These are phyloP conservation scores for Salvelinus sp. DNA, from an alignment of 2,113 vertebrate genomes.

Conservation along the genomic window DNA sequence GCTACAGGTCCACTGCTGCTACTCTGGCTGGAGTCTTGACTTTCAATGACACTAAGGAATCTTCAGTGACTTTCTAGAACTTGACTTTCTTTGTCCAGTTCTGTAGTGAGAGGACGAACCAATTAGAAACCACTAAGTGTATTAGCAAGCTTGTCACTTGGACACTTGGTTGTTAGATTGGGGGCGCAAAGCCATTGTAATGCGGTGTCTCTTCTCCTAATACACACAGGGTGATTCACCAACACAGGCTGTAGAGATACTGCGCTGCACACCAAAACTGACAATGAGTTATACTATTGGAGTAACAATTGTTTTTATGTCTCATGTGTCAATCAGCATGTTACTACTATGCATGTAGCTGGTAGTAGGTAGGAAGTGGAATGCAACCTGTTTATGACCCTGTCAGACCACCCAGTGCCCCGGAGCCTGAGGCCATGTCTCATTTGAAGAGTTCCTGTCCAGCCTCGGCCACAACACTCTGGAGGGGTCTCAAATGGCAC, in stretches of 20 bases:
- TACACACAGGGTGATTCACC: too few relatives aligned
- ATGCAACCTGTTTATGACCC: not conserved
- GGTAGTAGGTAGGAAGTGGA: constrained; percentile 1
- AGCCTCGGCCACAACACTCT: too few relatives aligned
- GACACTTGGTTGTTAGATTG: constrained; percentile 20
- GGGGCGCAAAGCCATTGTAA: too few relatives aligned
- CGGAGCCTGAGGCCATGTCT: too few relatives aligned
- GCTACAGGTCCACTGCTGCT: constrained; percentile 25
- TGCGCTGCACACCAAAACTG: not conserved
- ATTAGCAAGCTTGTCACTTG: constrained; percentile 42
- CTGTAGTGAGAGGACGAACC: constrained; percentile 41
- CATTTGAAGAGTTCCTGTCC: not conserved
- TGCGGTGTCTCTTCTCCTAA: not conserved
- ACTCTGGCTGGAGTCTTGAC: constrained; percentile 50
- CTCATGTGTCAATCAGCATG: not conserved
- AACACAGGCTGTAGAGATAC: too few relatives aligned
- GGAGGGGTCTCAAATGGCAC: too few relatives aligned
- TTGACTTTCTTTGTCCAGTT: constrained; percentile 40
- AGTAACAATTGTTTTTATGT: not conserved
- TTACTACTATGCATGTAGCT: constrained; percentile 28
- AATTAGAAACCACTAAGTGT: constrained; percentile 74
- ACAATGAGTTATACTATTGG: not conserved
- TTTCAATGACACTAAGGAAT: constrained; percentile 52
- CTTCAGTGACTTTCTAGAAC: constrained; percentile 56
- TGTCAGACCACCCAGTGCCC: not conserved